Conservation (phyloP, 2,113 vertebrate species). For the Chrysemys picta region DNA sequence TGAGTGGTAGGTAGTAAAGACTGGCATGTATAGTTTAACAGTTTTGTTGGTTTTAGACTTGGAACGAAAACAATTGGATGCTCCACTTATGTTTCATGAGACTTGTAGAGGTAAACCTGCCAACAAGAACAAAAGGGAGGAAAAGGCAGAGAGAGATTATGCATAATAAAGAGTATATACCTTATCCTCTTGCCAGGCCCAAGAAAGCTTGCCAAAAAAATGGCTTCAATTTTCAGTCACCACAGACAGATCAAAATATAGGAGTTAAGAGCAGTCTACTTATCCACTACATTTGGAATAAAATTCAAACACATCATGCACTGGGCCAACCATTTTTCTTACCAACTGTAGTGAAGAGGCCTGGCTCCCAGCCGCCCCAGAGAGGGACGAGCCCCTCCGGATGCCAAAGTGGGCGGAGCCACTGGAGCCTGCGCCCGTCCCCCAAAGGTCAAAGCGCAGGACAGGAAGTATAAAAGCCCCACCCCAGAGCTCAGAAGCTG, state of each 20-base stretch:
- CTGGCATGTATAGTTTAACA: not conserved
- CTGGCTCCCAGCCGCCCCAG: too few species aligned
- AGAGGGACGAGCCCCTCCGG: too few species aligned
- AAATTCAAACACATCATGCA: not conserved
- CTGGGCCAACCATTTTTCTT: not conserved
- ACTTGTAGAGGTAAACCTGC: not conserved
- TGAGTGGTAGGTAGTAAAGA: not conserved
- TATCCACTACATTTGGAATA: not conserved
- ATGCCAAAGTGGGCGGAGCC: too few species aligned
- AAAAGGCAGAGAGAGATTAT: not conserved
- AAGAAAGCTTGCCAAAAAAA: not conserved
- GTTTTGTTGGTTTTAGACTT: not conserved
- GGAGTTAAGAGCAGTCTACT: fast-evolving
- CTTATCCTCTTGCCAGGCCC: not conserved
- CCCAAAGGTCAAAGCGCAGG: too few species aligned
- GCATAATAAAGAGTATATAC: not conserved
- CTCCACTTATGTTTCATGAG: not conserved
- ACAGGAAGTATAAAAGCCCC: too few species aligned
- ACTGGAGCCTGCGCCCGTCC: too few species aligned
- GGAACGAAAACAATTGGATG: not conserved
- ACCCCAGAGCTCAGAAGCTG: too few species aligned
- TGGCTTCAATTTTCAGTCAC: not conserved
- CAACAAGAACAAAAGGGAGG: not conserved
- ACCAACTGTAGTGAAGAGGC: too few species aligned
- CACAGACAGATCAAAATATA: not conserved